Evolutionary conservation across 2,888 invertebrate genomes (phyloP).

Genomic region (Terebella lapidaria): DNA sequence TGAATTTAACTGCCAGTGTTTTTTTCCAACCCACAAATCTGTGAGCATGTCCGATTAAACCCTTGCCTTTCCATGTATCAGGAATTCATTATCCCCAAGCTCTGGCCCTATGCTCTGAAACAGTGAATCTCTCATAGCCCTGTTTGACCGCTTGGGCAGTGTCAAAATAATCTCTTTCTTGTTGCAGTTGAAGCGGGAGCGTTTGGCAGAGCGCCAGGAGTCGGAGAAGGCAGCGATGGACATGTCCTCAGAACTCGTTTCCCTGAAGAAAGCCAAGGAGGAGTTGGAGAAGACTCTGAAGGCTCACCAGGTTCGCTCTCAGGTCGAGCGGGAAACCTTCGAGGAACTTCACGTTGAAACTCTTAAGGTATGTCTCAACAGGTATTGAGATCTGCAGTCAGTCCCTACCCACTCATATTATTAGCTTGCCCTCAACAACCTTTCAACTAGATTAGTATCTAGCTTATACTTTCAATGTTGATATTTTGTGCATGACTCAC

Average conservation of each 20-base stretch:
- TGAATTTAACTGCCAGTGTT: neutral
- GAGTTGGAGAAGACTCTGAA: conserved; percentile 35
- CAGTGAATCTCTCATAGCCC: too few species aligned
- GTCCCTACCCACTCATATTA: too few species aligned
- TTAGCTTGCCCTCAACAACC: too few species aligned
- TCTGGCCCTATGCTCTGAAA: too few species aligned
- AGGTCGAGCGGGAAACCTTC: conserved; percentile 35
- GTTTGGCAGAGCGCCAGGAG: conserved; percentile 24
- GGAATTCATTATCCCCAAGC: too few species aligned
- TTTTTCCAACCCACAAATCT: neutral
- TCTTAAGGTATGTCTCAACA: conserved; percentile 31
- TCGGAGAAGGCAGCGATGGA: conserved; percentile 13
- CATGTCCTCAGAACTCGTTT: conserved; percentile 32
- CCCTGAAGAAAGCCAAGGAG: conserved; percentile 27
- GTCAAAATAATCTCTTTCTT: too few species aligned
- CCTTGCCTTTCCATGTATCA: too few species aligned
- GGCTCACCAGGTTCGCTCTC: conserved; percentile 32
- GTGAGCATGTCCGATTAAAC: neutral
- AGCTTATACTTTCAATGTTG: too few species aligned
- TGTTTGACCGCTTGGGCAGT: too few species aligned
- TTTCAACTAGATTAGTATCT: too few species aligned
- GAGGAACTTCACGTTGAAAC: conserved; percentile 41
- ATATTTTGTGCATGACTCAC: too few species aligned
- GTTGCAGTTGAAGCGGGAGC: conserved; percentile 30
- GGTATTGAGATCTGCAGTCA: too few species aligned